Evolutionary conservation across 2,797 vertebrate species (phyloP), one percentile per base, ranked within the genome.

Genomic region (Coccyzus lansbergi): DNA sequence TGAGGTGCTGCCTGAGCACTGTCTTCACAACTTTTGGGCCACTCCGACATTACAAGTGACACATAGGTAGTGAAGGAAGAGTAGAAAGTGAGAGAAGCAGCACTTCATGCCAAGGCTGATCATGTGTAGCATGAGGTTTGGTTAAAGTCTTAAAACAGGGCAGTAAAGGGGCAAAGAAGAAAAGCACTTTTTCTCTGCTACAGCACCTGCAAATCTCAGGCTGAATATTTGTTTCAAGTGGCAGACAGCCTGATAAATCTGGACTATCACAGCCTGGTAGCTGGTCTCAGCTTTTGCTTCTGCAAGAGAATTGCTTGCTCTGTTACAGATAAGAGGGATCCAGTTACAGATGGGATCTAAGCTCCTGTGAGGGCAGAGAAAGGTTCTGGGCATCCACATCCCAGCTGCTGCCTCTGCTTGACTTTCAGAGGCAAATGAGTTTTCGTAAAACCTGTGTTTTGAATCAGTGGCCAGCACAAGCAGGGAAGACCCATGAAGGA

Each of bases 161-260:
- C 64, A 94, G 8, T 20, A 17, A 52, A 86, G 63, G 65, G 15
- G 49, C 31, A 44, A 58, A 69, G 52, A 82, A 72, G 63, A 24
- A 60, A 68, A 64, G 56, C 26, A 15, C 8, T 62, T 79, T 79
- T 78, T 79, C 59, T 80, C 33, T 70, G 24, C 76, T 38, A 49
- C 34, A 83, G 76, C 79, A 75, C 26, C 82, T 83, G 58, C 62
- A 92, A 92, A 91, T 94, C 89, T 94, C 94, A 78, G 87, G 29
- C 72, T 68, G 25, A 91, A 89, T 85, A 90, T 93, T 71, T 86
- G 51, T 83, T 83, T 71, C 83, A 67, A 68, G 51, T 88, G 83
- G 84, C 89, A 92, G 69, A 13, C 17, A 68, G 89, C 87, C 83
- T 71, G 81, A 59, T 80, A 91, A 96, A 96, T 96, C 96, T 94